These are phyloP conservation scores for Hoplodrina blanda DNA, from an alignment of 2,888 invertebrate genomes.

Conservation along the genomic window DNA sequence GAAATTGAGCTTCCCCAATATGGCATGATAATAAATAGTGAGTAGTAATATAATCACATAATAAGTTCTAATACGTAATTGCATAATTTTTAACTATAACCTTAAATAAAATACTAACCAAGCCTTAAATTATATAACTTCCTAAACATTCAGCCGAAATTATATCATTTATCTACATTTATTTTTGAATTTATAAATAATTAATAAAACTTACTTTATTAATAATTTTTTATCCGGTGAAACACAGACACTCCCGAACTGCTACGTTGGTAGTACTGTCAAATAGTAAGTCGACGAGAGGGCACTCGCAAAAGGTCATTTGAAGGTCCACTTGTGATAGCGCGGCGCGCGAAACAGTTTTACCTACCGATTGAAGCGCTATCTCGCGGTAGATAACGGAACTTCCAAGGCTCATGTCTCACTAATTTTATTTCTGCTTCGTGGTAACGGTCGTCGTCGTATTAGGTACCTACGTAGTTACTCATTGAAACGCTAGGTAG, in stretches of 20 bases:
- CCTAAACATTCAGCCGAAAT: constrained; percentile 35
- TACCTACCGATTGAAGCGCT: constrained; percentile 39
- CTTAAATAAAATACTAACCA: constrained; percentile 43
- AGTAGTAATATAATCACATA: too few relatives aligned
- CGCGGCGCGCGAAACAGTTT: constrained; percentile 60
- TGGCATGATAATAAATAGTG: background rate
- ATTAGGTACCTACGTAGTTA: constrained; percentile 5
- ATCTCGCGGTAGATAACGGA: constrained; percentile 42
- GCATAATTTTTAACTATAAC: constrained; percentile 26
- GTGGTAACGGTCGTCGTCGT: background rate
- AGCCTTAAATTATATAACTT: constrained; percentile 35
- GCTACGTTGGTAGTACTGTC: constrained; percentile 82
- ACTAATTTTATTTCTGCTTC: background rate
- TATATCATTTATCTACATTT: background rate
- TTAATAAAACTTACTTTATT: constrained; percentile 72
- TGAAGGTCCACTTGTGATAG: constrained; percentile 85
- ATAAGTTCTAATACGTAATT: constrained; percentile 8
- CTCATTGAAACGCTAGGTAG: constrained; percentile 20
- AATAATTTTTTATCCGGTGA: constrained; percentile 65
- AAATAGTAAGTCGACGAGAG: constrained; percentile 79
- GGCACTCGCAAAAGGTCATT: constrained; percentile 87
- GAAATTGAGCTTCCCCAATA: background rate
- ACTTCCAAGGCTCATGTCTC: background rate
- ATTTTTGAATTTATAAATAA: constrained; percentile 43
- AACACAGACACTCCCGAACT: constrained; percentile 84